A percentile compares a stretch with the other conserved stretches of the same genome.
Evolutionary conservation across 2,797 vertebrate species (phyloP).

Genomic region (Melanotaenia trifasciata): DNA sequence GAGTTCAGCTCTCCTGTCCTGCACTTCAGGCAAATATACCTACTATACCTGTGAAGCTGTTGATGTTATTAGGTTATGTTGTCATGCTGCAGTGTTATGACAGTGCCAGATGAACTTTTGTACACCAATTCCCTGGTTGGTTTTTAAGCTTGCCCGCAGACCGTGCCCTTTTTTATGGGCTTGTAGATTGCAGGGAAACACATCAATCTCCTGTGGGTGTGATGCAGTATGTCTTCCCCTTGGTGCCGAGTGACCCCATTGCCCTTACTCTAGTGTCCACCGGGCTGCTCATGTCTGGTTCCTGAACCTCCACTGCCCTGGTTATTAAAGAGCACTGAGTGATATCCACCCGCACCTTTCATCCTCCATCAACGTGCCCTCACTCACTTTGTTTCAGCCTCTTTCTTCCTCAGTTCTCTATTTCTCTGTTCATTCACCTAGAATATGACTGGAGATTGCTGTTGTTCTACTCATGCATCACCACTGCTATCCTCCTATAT

Average conservation of each 20-base stretch:
- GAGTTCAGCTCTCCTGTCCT: slow-evolving; percentile 22
- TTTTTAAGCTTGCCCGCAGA: slow-evolving; percentile 78
- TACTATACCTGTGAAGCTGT: slow-evolving; percentile 44
- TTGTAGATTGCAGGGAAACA: slow-evolving; percentile 80
- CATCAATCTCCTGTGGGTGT: slow-evolving; percentile 80
- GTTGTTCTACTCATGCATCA: slow-evolving; percentile 42
- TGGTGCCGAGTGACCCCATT: slow-evolving; percentile 73
- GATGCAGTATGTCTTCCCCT: slow-evolving; percentile 64
- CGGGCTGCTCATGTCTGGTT: slow-evolving; percentile 80
- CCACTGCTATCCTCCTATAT: background rate
- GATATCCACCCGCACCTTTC: slow-evolving; percentile 62
- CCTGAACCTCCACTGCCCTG: slow-evolving; percentile 73
- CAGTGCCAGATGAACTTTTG: slow-evolving; percentile 76
- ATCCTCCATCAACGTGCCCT: slow-evolving; percentile 43
- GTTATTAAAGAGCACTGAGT: slow-evolving; percentile 81
- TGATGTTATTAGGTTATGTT: slow-evolving; percentile 72
- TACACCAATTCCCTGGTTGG: slow-evolving; percentile 77
- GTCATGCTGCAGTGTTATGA: slow-evolving; percentile 73
- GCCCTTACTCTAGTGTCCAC: slow-evolving; percentile 77
- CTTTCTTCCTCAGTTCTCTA: slow-evolving; percentile 43
- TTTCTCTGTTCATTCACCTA: slow-evolving; percentile 55
- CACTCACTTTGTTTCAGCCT: slow-evolving; percentile 55
- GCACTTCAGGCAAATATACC: slow-evolving; percentile 18
- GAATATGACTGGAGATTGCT: slow-evolving; percentile 57
- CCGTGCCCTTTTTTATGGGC: slow-evolving; percentile 78